These are phyloP conservation scores for Prinia subflava DNA, from an alignment of 2,113 vertebrate genomes.

Conservation along the genomic window DNA sequence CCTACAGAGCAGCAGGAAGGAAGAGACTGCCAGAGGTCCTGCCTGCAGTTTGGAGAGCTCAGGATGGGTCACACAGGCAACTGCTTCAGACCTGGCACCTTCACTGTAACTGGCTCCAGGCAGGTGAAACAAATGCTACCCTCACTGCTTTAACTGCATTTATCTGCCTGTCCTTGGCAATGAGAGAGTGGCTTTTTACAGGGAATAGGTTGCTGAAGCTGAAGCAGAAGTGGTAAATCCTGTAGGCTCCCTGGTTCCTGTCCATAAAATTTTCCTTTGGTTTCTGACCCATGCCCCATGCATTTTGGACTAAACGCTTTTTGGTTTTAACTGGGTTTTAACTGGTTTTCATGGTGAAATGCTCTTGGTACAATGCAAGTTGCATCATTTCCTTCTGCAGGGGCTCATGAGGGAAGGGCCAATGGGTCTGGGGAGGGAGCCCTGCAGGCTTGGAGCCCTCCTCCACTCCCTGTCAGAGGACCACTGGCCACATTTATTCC, in stretches of 20 bases:
- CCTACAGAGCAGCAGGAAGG: neutral
- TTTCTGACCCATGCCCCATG: neutral
- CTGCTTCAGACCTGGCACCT: neutral
- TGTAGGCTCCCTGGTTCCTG: accelerated
- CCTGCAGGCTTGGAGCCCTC: neutral
- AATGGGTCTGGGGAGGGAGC: accelerated
- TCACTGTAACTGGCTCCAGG: neutral
- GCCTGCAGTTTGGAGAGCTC: neutral
- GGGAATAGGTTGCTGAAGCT: neutral
- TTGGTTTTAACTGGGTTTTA: neutral
- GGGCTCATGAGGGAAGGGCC: neutral
- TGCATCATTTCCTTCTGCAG: neutral
- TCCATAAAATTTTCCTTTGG: neutral
- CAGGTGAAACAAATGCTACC: neutral
- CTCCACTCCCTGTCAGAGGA: neutral
- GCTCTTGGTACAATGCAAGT: neutral
- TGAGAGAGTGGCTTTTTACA: neutral
- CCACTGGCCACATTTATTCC: neutral
- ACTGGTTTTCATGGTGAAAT: neutral
- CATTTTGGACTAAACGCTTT: neutral
- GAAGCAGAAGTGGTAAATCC: neutral
- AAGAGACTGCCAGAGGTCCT: neutral
- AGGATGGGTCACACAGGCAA: accelerated
- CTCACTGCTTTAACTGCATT: neutral
- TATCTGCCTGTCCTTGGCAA: neutral